These are phyloP conservation scores for Coregonus sp. DNA, from an alignment of 2,797 vertebrate genomes.

Conservation along the genomic window DNA sequence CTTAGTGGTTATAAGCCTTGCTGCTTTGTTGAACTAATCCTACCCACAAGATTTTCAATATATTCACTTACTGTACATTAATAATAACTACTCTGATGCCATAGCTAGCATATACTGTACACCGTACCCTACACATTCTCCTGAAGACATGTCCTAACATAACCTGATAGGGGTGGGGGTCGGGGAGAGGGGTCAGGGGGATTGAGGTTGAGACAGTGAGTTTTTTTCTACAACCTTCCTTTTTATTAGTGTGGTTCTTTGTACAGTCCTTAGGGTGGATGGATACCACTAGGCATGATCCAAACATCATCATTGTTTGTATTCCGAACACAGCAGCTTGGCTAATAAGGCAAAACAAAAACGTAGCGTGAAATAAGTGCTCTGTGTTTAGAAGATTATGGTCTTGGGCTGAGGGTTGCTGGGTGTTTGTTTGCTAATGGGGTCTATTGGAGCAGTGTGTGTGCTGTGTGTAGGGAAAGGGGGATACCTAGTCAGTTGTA, in stretches of 20 bases:
- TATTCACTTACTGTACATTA: neutral
- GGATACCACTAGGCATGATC: neutral
- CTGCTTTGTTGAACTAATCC: no score
- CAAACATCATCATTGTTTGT: neutral
- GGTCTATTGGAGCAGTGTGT: neutral
- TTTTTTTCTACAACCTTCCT: no score
- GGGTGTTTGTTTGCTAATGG: neutral
- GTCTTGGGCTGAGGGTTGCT: neutral
- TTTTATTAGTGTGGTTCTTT: neutral
- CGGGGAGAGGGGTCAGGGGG: neutral
- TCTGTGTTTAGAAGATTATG: neutral
- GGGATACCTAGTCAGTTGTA: no score
- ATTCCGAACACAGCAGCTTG: neutral
- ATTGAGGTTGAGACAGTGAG: neutral
- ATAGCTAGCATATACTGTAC: neutral
- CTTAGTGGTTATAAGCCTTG: neutral
- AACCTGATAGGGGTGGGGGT: neutral
- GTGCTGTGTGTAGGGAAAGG: neutral
- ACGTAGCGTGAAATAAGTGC: neutral
- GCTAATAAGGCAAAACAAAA: conserved; percentile 1
- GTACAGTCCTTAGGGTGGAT: neutral
- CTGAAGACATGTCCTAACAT: neutral
- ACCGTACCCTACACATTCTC: neutral
- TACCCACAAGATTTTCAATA: neutral
- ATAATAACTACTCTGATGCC: neutral